Evolutionary conservation across 1,140 invertebrate genomes (phyloP).

Genomic region (Micrasema longulum): DNA sequence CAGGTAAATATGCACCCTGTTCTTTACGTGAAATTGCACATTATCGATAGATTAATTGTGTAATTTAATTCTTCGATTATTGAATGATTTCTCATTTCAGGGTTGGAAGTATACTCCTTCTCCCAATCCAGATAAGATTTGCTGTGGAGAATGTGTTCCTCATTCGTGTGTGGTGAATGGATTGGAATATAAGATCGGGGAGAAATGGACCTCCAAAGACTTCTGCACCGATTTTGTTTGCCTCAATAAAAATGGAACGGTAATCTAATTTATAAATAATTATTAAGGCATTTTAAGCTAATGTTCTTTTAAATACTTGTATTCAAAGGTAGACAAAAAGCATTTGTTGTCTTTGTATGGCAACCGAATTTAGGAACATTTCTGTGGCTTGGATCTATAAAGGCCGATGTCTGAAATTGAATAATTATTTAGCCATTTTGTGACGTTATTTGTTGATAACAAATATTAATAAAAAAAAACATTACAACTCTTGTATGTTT

Average conservation of each 20-base stretch:
- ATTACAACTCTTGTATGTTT: too few relatives aligned
- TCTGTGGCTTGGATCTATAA: too few relatives aligned
- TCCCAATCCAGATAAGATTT: constrained; percentile 57
- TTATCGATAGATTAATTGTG: not conserved
- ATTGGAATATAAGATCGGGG: constrained; percentile 64
- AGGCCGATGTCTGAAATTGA: too few relatives aligned
- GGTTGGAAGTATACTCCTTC: constrained; percentile 48
- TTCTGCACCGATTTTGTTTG: constrained; percentile 72
- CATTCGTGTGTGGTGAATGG: constrained; percentile 72
- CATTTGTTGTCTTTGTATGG: too few relatives aligned
- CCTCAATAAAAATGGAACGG: constrained; percentile 63
- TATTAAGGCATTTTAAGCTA: too few relatives aligned
- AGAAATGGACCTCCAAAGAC: constrained; percentile 71
- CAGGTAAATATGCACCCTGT: constrained; percentile 27
- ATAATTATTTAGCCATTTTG: too few relatives aligned
- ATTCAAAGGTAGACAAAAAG: too few relatives aligned
- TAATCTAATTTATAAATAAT: too few relatives aligned
- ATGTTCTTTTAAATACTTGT: too few relatives aligned
- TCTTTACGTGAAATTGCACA: constrained; percentile 4
- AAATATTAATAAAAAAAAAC: too few relatives aligned
- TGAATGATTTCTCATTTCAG: constrained; percentile 17
- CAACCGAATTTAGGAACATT: too few relatives aligned
- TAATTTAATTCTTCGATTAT: constrained; percentile 17
- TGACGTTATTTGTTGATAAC: too few relatives aligned
- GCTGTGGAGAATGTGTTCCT: constrained; percentile 76